Evolutionary conservation across 1,140 invertebrate species (phyloP), one percentile per base, ranked within the genome.

Genomic region (Sipha flava): DNA sequence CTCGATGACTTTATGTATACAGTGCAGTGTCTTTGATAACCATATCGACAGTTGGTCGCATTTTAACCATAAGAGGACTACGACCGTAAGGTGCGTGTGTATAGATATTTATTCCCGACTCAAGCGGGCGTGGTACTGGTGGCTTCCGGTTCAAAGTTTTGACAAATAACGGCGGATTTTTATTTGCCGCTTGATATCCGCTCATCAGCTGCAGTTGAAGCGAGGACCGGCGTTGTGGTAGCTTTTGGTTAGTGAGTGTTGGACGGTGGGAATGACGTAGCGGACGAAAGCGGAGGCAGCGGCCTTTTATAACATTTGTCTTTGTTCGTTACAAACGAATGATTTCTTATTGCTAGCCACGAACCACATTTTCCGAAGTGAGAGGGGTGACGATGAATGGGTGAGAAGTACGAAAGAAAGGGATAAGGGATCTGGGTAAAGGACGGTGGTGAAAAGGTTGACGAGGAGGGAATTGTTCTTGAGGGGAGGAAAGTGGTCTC

Each of bases 271-370:
- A 23, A 26, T 21, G 43, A 10, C 18, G 12, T 6, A 31, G 49
- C 4, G 29, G 52, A 26, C 34, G 34, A 21, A 0, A 40, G 70
- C 16, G 45, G 72, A 43, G 70, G 80, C 80, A 45, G 57, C 45
- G 45, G 54, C 54, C 59, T 80, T 80, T 80, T 77, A 77, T 77
- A 77, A 80, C 80, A 80, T 80, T 80, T 80, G 80, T 80, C 80
- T 80, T 80, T 80, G 72, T 80, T 80, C 80, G 80, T 80, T 73
- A 80, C 80, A 47, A 80, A 80, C 80, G 80, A 80, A 70, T 80
- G 80, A 72, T 75, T 80, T 80, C 80, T 77, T 77, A 77, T 77
- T 77, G 73, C 73, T 29, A 23, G 73, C 73, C 72, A 21, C 72
- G 47, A 75, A 57, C 49, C 73, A 59, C 73, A 34, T 57, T 49